phyloP scores from a whole-genome alignment of 2,888 invertebrate species.

The Drosophila demipolita region DNA sequence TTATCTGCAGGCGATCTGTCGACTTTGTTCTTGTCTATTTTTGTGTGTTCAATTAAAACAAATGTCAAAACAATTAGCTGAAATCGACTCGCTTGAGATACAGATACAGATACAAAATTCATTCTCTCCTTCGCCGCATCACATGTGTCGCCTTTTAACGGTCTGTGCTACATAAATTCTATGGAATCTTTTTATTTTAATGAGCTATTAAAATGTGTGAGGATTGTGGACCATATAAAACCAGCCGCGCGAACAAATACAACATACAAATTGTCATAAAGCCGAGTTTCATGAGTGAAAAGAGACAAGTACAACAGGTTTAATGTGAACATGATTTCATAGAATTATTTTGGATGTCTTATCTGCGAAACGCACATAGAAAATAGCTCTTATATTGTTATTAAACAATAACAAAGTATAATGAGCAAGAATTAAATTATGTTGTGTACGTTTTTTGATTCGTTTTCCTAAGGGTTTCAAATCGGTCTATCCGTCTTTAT shows the following conservation, averaged over 20 bases:
- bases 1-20: constrained; percentile 32
- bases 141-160: constrained; percentile 63
- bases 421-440: neutral
- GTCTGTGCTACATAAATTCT: constrained; percentile 61
- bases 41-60: constrained; percentile 6
- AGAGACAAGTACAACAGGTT: constrained; percentile 25
- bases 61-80: constrained; percentile 67
- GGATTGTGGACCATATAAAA: constrained; percentile 28
- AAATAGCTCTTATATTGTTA: constrained; percentile 3
- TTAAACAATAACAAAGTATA: neutral
- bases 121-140: constrained; percentile 24
- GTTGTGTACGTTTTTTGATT: neutral
- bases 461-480: neutral
- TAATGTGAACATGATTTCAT: constrained; percentile 29
- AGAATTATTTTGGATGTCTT: constrained; percentile 14
- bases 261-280: constrained; percentile 44
- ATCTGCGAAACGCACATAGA: constrained; percentile 7
- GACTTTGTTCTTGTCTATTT: constrained; percentile 12
- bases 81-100: constrained; percentile 58
- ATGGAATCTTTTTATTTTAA: constrained; percentile 52
- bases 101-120: constrained; percentile 39
- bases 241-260: constrained; percentile 1
- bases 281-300: constrained; percentile 33
- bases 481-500: neutral
- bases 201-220: constrained; percentile 67